Evolutionary conservation across 2,797 vertebrate species (phyloP).

Genomic region (Gymnothorax javanicus): DNA sequence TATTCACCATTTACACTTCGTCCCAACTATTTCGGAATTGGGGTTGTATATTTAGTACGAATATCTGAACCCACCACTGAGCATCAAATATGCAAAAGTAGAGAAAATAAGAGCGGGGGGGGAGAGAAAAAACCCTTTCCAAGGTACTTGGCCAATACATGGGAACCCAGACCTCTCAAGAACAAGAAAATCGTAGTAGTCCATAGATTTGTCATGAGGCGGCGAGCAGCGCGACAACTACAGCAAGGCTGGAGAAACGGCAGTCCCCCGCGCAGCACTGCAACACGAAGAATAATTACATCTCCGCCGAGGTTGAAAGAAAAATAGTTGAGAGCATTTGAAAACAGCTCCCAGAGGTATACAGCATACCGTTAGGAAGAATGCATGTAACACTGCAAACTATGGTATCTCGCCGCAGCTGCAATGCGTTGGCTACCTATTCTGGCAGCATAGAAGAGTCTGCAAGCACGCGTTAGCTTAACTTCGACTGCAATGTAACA

Average conservation of each 20-base stretch:
- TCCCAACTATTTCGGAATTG: too few species aligned
- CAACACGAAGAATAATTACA: conserved; percentile 3
- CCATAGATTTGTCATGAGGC: not conserved
- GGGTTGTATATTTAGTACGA: too few species aligned
- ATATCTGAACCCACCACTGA: too few species aligned
- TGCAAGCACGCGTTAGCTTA: not conserved
- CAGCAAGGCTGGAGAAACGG: not conserved
- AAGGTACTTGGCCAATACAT: too few species aligned
- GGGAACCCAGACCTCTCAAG: not conserved
- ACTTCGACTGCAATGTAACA: not conserved
- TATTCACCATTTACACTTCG: too few species aligned
- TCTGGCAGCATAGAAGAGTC: not conserved
- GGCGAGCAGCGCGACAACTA: not conserved
- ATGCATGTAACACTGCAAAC: not conserved
- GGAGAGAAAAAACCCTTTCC: too few species aligned
- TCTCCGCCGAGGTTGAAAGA: not conserved
- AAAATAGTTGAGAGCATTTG: not conserved
- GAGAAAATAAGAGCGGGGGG: too few species aligned
- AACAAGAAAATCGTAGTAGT: not conserved
- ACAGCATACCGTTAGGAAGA: not conserved
- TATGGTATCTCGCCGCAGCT: not conserved
- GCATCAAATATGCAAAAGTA: too few species aligned
- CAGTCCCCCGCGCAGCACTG: not conserved
- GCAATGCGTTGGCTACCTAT: not conserved
- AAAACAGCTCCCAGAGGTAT: not conserved